Percentiles rank a stretch among this genome's conserved stretches.
Evolutionary conservation across 2,113 vertebrate genomes (phyloP).

Genomic region (Ictalurus furcatus): DNA sequence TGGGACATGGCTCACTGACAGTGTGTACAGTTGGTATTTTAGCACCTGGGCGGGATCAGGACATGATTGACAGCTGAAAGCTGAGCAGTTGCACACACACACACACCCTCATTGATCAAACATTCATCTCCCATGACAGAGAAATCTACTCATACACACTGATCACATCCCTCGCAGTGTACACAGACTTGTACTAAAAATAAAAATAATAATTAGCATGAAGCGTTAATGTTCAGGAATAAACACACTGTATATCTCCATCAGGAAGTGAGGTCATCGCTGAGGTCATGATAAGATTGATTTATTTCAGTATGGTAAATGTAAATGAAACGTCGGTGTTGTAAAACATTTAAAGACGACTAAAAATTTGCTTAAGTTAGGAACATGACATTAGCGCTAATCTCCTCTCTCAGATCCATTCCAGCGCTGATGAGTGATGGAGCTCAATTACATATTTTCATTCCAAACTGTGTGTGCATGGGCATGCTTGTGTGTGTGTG

Average conservation of each 20-base stretch:
- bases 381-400: background rate
- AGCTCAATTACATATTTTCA: slow-evolving; percentile 30
- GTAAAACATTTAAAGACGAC: no score
- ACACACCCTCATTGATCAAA: slow-evolving; percentile 21
- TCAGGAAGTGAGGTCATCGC: slow-evolving; percentile 3
- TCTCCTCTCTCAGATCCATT: background rate
- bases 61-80: slow-evolving; percentile 37
- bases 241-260: background rate
- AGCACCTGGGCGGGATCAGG: slow-evolving; percentile 47
- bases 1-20: slow-evolving; percentile 47
- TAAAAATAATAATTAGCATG: background rate
- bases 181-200: background rate
- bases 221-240: background rate
- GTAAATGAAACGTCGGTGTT: background rate
- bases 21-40: slow-evolving; percentile 49
- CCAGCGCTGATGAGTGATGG: slow-evolving; percentile 20
- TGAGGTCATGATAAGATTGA: background rate
- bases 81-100: background rate
- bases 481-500: no score
- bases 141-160: background rate
- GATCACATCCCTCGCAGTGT: background rate
- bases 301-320: no score
- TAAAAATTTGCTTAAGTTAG: background rate
- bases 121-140: slow-evolving; percentile 35
- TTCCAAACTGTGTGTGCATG: slow-evolving; percentile 8